Evolutionary conservation across 2,888 invertebrate species (phyloP), one percentile per base, ranked within the genome.

Genomic region (Hermaeophaga mercurialis): DNA sequence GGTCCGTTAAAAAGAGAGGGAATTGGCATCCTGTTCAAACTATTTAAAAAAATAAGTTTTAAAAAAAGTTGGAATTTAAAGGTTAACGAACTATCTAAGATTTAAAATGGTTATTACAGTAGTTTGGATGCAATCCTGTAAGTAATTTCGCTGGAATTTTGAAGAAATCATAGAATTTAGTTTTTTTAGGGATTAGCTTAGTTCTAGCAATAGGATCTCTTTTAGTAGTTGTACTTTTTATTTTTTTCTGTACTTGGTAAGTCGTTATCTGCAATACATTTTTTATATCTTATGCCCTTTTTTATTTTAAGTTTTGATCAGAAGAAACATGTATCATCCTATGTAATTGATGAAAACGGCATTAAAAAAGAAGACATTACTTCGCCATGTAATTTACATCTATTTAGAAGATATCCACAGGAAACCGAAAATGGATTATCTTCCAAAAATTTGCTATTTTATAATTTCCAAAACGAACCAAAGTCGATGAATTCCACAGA

Each of bases 1-100:
- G 28, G 9, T 4, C 28, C 2, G 28, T 28, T 28, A 28, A 28
- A 22, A 28, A 28, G n/a, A 22, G 22, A 22, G 22, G 22, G 22
- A 22, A 12, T 28, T 28, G 9, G 28, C 28, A n/a, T 7, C 28
- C 28, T 9, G 14, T 39, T 39, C 18, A 38, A 39, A 11, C 14
- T 7, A 12, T 34, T 34, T 15, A 3, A 34, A 34, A n/a, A 34
- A 34, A 11, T 34, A 39, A 31, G 31, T 31, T 39, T 11, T 8
- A 39, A 39, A 39, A 39, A 36, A 15, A 38, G 15, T 9, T 38
- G 4, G 6, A 28, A 31, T 12, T 31, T n/a, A 31, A 3, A 39
- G 39, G 39, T 39, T 18, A 39, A 39, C 39, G 22, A 39, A 39
- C 79, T 86, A 43, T 83, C 81, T 73, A 87, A 39, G 87, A 87